These are phyloP conservation scores for Lates japonicus DNA, from an alignment of 2,797 vertebrate species.

Conservation along the genomic window DNA sequence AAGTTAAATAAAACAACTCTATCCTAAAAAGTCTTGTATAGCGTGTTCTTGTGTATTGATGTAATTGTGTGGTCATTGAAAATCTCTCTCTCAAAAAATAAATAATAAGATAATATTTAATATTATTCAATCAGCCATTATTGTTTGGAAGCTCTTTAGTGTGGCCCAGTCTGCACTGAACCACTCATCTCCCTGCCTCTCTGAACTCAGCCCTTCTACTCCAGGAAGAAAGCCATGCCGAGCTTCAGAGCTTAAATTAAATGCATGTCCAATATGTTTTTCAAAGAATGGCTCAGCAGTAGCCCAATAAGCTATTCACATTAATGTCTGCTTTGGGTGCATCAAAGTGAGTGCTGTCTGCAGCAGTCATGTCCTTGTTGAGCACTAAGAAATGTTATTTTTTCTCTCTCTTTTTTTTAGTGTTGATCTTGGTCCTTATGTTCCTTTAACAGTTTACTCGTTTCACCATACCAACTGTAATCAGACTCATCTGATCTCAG, in stretches of 20 bases:
- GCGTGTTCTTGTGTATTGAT: neutral
- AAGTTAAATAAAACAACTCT: constrained; percentile 12
- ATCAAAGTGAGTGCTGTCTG: constrained; percentile 76
- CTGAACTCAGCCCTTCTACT: constrained; percentile 54
- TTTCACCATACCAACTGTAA: constrained; percentile 41
- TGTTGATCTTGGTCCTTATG: constrained; percentile 36
- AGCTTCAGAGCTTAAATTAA: constrained; percentile 73
- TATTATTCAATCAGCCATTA: constrained; percentile 51
- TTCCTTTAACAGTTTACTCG: constrained; percentile 42
- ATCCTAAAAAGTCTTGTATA: neutral
- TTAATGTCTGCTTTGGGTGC: constrained; percentile 74
- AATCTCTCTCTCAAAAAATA: constrained; percentile 31
- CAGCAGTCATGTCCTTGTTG: constrained; percentile 61
- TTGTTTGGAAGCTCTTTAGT: constrained; percentile 52
- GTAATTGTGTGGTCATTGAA: neutral
- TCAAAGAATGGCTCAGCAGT: constrained; percentile 70
- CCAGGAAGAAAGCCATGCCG: constrained; percentile 44
- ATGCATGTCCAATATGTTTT: constrained; percentile 76
- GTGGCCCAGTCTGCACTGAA: constrained; percentile 33
- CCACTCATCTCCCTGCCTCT: constrained; percentile 56
- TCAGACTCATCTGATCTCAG: constrained; percentile 38
- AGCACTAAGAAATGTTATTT: constrained; percentile 30
- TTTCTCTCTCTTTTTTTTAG: neutral
- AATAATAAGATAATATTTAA: constrained; percentile 16
- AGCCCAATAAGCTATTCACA: constrained; percentile 67